phyloP scores from a whole-genome alignment of 2,797 vertebrate genomes.

The Petrocephalus schoutedeni region DNA sequence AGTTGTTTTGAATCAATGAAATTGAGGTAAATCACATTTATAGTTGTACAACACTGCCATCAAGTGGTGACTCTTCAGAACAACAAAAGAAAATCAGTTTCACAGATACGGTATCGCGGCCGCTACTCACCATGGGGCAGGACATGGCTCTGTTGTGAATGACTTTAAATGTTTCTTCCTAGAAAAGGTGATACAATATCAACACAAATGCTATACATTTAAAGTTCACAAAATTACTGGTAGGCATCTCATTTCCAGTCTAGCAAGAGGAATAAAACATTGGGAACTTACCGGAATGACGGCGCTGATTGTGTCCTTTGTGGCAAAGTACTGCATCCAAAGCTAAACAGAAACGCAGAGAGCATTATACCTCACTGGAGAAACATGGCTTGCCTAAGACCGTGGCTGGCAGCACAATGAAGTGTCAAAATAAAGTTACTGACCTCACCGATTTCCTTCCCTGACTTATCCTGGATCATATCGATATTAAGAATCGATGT shows the following conservation, averaged over 20 bases:
- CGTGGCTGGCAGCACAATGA: neutral
- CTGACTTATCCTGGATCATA: conserved; percentile 76
- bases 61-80: conserved; percentile 11
- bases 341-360: conserved; percentile 60
- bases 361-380: neutral
- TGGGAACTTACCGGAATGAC: conserved; percentile 82
- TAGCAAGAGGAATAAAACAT: neutral
- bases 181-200: conserved; percentile 26
- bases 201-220: neutral
- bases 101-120: neutral
- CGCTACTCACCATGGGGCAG: conserved; percentile 73
- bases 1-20: neutral
- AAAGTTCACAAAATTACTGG: neutral
- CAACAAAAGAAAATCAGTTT: neutral
- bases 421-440: conserved; percentile 22
- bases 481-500: conserved; percentile 83
- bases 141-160: conserved; percentile 69
- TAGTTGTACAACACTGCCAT: conserved; percentile 21
- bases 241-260: neutral
- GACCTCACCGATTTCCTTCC: conserved; percentile 81
- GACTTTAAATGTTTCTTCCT: conserved; percentile 76
- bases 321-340: conserved; percentile 85
- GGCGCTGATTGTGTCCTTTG: conserved; percentile 83
- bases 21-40: neutral
- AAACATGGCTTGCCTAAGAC: neutral